These are phyloP conservation scores for Ips typographus DNA, from an alignment of 1,140 invertebrate genomes.

Conservation along the genomic window DNA sequence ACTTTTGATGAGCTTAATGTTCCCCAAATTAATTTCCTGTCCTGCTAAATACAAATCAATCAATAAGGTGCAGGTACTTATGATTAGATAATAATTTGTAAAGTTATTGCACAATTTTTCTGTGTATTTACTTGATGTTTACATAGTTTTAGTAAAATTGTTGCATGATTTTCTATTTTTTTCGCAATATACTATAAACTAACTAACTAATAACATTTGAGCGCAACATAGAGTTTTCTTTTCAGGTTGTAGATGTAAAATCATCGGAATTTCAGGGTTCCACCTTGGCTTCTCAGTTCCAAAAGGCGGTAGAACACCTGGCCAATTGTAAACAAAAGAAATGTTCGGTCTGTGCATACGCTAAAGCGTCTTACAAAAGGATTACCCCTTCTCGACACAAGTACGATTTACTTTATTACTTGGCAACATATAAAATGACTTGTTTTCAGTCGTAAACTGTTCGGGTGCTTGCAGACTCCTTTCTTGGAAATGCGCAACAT, in stretches of 20 bases:
- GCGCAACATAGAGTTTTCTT: not conserved
- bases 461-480: slow-evolving; percentile 62
- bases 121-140: no score
- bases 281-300: slow-evolving; percentile 55
- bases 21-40: no score
- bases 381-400: slow-evolving; percentile 52
- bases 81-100: no score
- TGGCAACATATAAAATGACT: not conserved
- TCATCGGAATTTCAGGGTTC: slow-evolving; percentile 48
- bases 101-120: no score
- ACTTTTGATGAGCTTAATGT: no score
- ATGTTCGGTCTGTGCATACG: slow-evolving; percentile 64
- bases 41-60: no score
- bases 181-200: not conserved
- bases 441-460: slow-evolving; percentile 56
- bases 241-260: slow-evolving; percentile 42
- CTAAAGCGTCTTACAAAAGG: slow-evolving; percentile 61
- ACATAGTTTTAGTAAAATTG: not conserved
- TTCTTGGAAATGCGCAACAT: slow-evolving; percentile 59
- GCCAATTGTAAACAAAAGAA: slow-evolving; percentile 57
- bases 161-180: not conserved
- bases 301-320: slow-evolving; percentile 58
- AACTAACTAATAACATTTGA: not conserved
- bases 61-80: no score
- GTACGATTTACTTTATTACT: slow-evolving; percentile 37